Percentiles rank a stretch among this genome's conserved stretches.
These are phyloP conservation scores for Drosophila testacea DNA, from an alignment of 2,888 invertebrate species.

Conservation along the genomic window DNA sequence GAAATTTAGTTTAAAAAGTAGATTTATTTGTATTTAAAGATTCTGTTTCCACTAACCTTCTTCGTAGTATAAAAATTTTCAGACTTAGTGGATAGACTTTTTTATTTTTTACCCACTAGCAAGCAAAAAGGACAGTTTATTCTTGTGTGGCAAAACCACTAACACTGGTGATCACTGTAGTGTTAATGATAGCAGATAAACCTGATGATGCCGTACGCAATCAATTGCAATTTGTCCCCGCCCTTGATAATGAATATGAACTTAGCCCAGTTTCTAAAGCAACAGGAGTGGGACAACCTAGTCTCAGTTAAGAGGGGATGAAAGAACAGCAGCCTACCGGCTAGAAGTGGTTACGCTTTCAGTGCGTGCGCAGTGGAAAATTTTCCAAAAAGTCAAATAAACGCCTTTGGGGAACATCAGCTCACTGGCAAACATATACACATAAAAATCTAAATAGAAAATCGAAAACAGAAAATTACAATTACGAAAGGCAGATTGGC, in stretches of 20 bases:
- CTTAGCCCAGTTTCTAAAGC: conserved; percentile 32
- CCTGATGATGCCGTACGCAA: conserved; percentile 26
- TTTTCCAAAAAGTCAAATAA: conserved; percentile 23
- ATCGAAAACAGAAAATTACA: conserved; percentile 1
- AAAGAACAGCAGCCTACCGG: conserved; percentile 31
- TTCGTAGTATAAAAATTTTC: too few species aligned
- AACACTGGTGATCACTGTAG: not conserved
- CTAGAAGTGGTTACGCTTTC: conserved; percentile 27
- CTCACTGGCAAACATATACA: not conserved
- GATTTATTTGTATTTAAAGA: too few species aligned
- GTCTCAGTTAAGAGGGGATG: conserved; percentile 7
- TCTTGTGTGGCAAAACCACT: too few species aligned
- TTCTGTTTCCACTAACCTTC: too few species aligned
- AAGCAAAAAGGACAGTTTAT: too few species aligned
- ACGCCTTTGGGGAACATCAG: not conserved
- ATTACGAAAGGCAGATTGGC: conserved; percentile 1
- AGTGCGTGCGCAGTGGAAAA: conserved; percentile 61
- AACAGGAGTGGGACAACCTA: conserved; percentile 18
- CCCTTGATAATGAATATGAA: conserved; percentile 13
- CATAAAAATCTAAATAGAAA: not conserved
- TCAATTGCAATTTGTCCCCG: conserved; percentile 26
- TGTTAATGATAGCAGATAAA: conserved; percentile 2
- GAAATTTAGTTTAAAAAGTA: too few species aligned
- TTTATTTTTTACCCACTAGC: too few species aligned
- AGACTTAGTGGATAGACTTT: too few species aligned